Conservation (phyloP, 2,888 invertebrate species). For the Stramonita haemastoma region DNA sequence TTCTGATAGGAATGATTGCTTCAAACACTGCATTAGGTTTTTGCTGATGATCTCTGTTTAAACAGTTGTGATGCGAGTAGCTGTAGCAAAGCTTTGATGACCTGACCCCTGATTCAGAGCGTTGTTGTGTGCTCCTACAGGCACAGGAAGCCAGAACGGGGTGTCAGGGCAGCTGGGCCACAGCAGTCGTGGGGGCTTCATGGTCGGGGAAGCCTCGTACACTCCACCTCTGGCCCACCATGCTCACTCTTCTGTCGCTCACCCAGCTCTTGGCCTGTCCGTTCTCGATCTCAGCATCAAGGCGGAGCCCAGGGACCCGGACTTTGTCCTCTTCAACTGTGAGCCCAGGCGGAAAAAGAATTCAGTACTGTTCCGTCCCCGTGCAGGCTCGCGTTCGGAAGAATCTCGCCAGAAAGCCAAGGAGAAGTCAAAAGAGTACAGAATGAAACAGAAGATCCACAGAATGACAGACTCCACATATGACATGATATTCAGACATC, state of each 20-base stretch:
- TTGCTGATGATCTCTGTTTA: too few relatives aligned
- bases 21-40: too few relatives aligned
- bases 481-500: slow-evolving; percentile 24
- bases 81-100: neutral
- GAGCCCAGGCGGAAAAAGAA: slow-evolving; percentile 10
- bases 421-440: slow-evolving; percentile 19
- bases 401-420: slow-evolving; percentile 25
- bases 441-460: slow-evolving; percentile 24
- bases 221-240: slow-evolving; percentile 27
- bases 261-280: neutral
- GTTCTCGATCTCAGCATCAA: slow-evolving; percentile 32
- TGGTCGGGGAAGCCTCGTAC: slow-evolving; percentile 2
- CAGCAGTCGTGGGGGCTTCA: slow-evolving; percentile 15
- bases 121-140: slow-evolving; percentile 24
- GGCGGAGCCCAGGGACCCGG: slow-evolving; percentile 22
- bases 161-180: slow-evolving; percentile 20
- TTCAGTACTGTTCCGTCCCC: neutral
- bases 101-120: slow-evolving; percentile 24
- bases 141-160: slow-evolving; percentile 1
- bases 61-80: neutral
- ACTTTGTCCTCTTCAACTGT: slow-evolving; percentile 28
- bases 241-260: slow-evolving; percentile 13
- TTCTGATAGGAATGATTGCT: too few relatives aligned
- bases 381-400: neutral
- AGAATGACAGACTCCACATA: slow-evolving; percentile 26